A percentile compares a stretch with the other conserved stretches of the same genome.
Conservation (phyloP, 1,140 invertebrate genomes). For the Triops cancriformis region DNA sequence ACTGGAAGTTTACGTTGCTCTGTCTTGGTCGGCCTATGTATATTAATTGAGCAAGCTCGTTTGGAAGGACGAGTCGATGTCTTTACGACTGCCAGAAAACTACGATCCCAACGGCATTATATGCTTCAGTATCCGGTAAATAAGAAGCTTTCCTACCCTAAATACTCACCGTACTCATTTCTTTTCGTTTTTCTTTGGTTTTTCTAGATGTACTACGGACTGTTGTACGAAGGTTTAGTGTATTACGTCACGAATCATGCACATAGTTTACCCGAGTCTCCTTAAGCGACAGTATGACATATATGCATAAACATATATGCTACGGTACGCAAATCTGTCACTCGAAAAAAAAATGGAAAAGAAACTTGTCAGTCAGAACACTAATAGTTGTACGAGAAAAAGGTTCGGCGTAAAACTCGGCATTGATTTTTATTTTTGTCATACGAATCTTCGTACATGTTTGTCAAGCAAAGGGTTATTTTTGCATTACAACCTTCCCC, state of each 20-base stretch:
- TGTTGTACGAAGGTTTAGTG: constrained; percentile 25
- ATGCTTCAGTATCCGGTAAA: constrained; percentile 51
- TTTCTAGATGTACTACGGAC: constrained; percentile 7
- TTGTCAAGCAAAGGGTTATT: too few species aligned
- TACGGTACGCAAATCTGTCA: too few species aligned
- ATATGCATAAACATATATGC: too few species aligned
- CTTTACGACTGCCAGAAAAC: constrained; percentile 69
- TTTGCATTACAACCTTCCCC: too few species aligned
- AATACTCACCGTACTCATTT: not conserved
- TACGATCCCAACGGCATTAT: constrained; percentile 69
- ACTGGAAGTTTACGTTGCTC: constrained; percentile 76
- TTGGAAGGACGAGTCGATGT: constrained; percentile 76
- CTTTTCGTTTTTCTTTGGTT: not conserved
- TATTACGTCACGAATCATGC: constrained; percentile 22
- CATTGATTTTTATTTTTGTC: too few species aligned
- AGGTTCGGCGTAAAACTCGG: too few species aligned
- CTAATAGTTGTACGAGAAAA: not conserved
- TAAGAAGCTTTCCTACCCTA: constrained; percentile 35
- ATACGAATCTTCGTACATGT: too few species aligned
- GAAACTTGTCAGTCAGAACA: not conserved
- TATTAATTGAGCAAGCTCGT: constrained; percentile 70
- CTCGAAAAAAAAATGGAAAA: too few species aligned
- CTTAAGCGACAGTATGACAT: not conserved
- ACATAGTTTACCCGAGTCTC: not conserved
- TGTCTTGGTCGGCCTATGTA: constrained; percentile 77